Evolutionary conservation across 1,140 invertebrate genomes (phyloP), one percentile per base, ranked within the genome.

Genomic region (Pseudobourletiella spinata): DNA sequence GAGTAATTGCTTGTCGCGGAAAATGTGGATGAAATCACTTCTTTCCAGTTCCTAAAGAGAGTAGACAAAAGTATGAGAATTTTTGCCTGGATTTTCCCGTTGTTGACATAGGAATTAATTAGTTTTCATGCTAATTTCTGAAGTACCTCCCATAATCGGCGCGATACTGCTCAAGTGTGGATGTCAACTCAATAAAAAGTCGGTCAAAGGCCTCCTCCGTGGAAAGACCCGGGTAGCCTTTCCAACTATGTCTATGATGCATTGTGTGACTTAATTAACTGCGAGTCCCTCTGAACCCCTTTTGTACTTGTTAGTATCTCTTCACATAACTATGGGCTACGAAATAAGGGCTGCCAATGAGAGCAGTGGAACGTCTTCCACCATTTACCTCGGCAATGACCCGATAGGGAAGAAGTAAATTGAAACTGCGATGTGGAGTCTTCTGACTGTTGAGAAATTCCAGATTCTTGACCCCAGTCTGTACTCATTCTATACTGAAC

Each of bases 171-270:
- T 60, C 52, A 15, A 69, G 46, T 15, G 44, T 64, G 3, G 30
- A 22, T n/a, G 32, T 59, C 6, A 69, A 48, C 24, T 61, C 64
- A 6, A 43, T 35, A 29, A 69, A 52, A 3, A 69, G 59, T 25
- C 62, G 44, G 35, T 66, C 64, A 46, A 69, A 69, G n/a, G 67
- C 67, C 35, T 66, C 64, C 30, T 66, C 61, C 0, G 67, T 69
- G 11, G 60, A 61, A 1, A 69, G 51, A 2, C 67, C 67, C 26
- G 26, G 30, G 14, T 2, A 30, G 3, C 39, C 32, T 32, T 44
- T 39, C 30, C 42, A 54, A 20, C 50, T 54, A 16, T 22, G 50
- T 48, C 44, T 8, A 39, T 39, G 32, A 39, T 39, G 32, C 32
- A 39, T 39, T 39, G 8, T 39, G n/a, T 39, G 8, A 39, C n/a